Evolutionary conservation across 2,113 vertebrate genomes (phyloP).

Genomic region (Mesocricetus auratus): DNA sequence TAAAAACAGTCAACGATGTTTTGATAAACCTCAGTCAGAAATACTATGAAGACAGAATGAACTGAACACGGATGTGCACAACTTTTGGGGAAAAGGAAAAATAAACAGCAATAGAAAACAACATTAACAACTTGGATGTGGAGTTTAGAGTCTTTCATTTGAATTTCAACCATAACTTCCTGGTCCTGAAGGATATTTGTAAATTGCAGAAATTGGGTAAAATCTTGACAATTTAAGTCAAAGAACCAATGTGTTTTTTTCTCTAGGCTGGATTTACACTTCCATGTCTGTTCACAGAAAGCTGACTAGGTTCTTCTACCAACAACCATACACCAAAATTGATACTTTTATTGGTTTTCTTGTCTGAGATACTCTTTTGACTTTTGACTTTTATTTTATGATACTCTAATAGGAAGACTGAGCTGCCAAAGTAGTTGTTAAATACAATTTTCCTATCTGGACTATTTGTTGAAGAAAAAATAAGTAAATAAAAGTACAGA

Average conservation of each 20-base stretch:
- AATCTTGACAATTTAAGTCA: not conserved
- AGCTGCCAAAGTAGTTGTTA: not conserved
- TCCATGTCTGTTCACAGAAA: not conserved
- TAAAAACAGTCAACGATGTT: constrained; percentile 24
- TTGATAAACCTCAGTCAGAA: constrained; percentile 27
- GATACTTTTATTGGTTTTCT: not conserved
- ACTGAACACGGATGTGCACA: not conserved
- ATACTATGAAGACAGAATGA: constrained; percentile 1
- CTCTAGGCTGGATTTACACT: not conserved
- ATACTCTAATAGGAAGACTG: no score
- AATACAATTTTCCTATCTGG: not conserved
- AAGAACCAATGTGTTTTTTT: not conserved
- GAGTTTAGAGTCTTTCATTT: constrained; percentile 27
- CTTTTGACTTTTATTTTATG: not conserved
- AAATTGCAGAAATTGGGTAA: not conserved
- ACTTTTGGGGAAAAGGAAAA: not conserved
- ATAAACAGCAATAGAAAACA: not conserved
- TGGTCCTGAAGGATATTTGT: constrained; percentile 1
- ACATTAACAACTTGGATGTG: not conserved
- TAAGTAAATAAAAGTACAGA: not conserved
- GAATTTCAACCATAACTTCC: not conserved
- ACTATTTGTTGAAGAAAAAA: not conserved
- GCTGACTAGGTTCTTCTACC: not conserved
- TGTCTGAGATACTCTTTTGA: not conserved
- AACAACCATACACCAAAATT: not conserved